Percentiles rank a stretch among this genome's conserved stretches.
Conservation (phyloP, 2,797 vertebrate genomes). For the Merluccius polli region DNA sequence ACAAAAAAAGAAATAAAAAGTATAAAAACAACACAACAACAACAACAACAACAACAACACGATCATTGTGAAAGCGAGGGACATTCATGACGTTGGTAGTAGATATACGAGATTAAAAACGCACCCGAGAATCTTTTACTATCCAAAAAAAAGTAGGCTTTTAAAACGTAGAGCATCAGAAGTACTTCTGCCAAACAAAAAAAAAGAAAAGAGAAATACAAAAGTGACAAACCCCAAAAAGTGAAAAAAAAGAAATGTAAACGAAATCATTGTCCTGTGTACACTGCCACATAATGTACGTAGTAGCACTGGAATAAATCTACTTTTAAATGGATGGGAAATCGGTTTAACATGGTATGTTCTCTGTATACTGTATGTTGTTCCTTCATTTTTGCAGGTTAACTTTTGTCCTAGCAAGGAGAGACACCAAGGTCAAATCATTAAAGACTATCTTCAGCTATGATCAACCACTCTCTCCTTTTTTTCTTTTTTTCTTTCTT, state of each 20-base stretch:
- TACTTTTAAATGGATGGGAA: slow-evolving; percentile 66
- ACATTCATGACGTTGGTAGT: slow-evolving; percentile 49
- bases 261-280: slow-evolving; percentile 71
- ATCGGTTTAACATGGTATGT: slow-evolving; percentile 56
- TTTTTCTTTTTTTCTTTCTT: slow-evolving; percentile 12
- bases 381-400: slow-evolving; percentile 65
- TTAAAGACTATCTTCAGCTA: slow-evolving; percentile 69
- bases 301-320: slow-evolving; percentile 72
- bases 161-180: slow-evolving; percentile 58
- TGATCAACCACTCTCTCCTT: slow-evolving; percentile 26
- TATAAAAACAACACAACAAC: slow-evolving; percentile 28
- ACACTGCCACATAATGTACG: slow-evolving; percentile 72
- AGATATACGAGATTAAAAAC: slow-evolving; percentile 47
- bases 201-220: slow-evolving; percentile 40
- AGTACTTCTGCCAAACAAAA: slow-evolving; percentile 50
- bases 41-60: not conserved
- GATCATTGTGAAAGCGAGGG: slow-evolving; percentile 37
- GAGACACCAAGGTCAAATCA: slow-evolving; percentile 63
- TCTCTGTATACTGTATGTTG: slow-evolving; percentile 62
- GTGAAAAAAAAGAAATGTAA: slow-evolving; percentile 51
- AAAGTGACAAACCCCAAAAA: slow-evolving; percentile 35
- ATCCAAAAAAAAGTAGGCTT: slow-evolving; percentile 46
- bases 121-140: slow-evolving; percentile 51
- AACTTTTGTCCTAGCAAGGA: slow-evolving; percentile 65
- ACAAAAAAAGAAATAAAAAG: not conserved